Conservation (phyloP, 2,113 vertebrate species). For the Mionectes macconnelli region DNA sequence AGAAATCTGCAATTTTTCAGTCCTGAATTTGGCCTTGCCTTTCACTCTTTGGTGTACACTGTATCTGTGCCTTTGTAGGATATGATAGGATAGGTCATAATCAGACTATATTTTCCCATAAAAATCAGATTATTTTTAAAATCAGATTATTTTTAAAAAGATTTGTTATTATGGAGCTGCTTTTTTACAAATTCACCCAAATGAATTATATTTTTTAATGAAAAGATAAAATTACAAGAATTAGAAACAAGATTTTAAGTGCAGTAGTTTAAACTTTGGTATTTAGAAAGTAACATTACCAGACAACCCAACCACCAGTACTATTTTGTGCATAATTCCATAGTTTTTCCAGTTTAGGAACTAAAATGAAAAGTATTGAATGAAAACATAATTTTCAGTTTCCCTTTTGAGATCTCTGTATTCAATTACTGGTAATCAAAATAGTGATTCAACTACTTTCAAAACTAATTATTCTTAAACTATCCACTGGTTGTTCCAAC, state of each 20-base stretch:
- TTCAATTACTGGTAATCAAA: slow-evolving; percentile 43
- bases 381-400: not conserved
- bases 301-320: not conserved
- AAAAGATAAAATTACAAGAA: not conserved
- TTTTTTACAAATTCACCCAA: not conserved
- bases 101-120: not conserved
- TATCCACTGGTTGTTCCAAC: slow-evolving; percentile 31
- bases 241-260: not conserved
- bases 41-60: not conserved
- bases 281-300: not conserved
- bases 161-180: not conserved
- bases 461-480: slow-evolving; percentile 55
- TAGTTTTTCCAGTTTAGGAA: not conserved
- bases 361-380: not conserved
- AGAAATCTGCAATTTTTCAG: not conserved
- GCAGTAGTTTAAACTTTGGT: not conserved
- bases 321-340: not conserved
- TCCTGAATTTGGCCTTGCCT: not conserved
- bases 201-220: not conserved
- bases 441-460: slow-evolving; percentile 36
- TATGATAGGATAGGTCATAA: not conserved
- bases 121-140: not conserved
- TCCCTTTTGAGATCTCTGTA: not conserved
- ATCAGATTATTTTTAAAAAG: not conserved
- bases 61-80: not conserved